These are phyloP conservation scores for Rhaphigaster nebulosa DNA, from an alignment of 2,888 invertebrate genomes.

Conservation along the genomic window DNA sequence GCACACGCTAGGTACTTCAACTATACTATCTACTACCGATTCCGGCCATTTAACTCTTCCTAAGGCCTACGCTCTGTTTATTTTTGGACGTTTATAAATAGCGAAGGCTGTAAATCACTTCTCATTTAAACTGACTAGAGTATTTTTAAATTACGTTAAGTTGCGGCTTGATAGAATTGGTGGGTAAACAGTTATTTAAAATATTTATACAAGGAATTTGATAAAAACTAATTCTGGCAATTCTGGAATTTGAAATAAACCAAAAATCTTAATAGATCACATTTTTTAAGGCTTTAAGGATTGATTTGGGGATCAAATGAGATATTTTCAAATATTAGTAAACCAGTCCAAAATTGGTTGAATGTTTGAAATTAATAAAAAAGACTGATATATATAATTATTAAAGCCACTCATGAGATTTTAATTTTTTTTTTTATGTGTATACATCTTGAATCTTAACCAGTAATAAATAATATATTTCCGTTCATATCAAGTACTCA, in stretches of 20 bases:
- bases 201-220: not conserved
- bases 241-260: not conserved
- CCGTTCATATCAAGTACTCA: too few species aligned
- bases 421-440: too few species aligned
- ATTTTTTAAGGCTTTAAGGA: too few species aligned
- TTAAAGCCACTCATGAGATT: too few species aligned
- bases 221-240: not conserved
- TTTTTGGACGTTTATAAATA: not conserved
- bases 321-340: too few species aligned
- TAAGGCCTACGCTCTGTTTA: not conserved
- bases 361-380: too few species aligned
- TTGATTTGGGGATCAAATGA: too few species aligned
- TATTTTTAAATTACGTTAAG: not conserved
- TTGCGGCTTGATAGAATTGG: not conserved
- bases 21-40: not conserved
- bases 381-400: too few species aligned
- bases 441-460: too few species aligned
- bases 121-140: not conserved
- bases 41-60: not conserved
- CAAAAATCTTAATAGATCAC: too few species aligned
- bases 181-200: not conserved
- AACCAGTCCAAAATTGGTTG: too few species aligned
- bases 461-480: too few species aligned
- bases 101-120: not conserved
- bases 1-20: not conserved